Percentiles rank a stretch among this genome's conserved stretches.
phyloP scores from a whole-genome alignment of 2,888 invertebrate species.

The Listrodromus nycthemerus region DNA sequence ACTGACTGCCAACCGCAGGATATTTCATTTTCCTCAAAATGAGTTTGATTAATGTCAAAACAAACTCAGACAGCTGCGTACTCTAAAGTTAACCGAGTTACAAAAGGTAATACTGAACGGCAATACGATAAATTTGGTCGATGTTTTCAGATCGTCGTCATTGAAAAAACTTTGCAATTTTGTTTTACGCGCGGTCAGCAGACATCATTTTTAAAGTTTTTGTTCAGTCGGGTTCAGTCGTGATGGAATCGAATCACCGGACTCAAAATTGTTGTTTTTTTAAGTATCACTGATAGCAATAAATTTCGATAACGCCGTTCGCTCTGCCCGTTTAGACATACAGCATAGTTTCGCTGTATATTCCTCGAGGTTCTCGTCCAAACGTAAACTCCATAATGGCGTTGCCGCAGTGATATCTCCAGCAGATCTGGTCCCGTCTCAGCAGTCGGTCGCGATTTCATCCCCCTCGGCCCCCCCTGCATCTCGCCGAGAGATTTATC shows the following conservation, averaged over 20 bases:
- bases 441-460: constrained; percentile 1
- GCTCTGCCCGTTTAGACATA: neutral
- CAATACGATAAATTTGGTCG: no score
- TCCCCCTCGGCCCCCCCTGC: neutral
- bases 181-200: no score
- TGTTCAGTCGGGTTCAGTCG: neutral
- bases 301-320: neutral
- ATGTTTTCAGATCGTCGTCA: no score
- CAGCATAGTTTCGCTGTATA: no score
- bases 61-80: neutral
- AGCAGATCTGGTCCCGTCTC: neutral
- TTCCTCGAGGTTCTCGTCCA: constrained; percentile 3
- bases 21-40: neutral
- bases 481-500: constrained; percentile 30
- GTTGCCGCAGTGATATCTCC: neutral
- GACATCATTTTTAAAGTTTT: no score
- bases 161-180: neutral
- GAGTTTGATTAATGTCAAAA: neutral
- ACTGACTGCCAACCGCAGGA: neutral
- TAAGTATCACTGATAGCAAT: neutral
- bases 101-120: no score
- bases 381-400: neutral
- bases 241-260: no score
- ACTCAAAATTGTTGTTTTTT: no score
- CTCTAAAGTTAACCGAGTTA: neutral